A percentile compares a stretch with the other conserved stretches of the same genome.
phyloP scores from a whole-genome alignment of 2,113 vertebrate species.

The Hassar affinis region DNA sequence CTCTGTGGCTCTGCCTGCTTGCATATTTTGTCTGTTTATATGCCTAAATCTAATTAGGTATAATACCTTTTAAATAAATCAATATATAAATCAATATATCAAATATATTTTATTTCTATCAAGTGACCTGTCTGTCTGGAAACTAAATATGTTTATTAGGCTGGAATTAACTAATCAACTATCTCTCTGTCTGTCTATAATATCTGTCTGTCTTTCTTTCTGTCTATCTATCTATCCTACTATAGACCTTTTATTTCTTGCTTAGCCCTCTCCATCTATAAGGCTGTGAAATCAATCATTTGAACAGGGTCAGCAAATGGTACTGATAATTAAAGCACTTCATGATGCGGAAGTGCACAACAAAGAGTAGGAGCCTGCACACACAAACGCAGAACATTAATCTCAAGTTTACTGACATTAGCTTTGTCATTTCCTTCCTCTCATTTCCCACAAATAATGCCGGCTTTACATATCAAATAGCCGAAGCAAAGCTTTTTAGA shows the following conservation, averaged over 20 bases:
- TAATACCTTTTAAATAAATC: not conserved
- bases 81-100: too few relatives aligned
- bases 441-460: conserved; percentile 44
- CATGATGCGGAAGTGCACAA: conserved; percentile 8
- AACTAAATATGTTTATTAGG: not conserved
- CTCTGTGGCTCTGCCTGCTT: too few relatives aligned
- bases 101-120: not conserved
- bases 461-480: conserved; percentile 33
- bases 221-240: not conserved
- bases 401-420: conserved; percentile 46
- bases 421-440: conserved; percentile 24
- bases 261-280: conserved; percentile 15
- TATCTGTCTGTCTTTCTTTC: not conserved
- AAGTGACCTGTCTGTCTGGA: not conserved
- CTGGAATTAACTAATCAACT: not conserved
- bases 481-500: not conserved
- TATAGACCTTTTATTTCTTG: not conserved
- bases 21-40: not conserved
- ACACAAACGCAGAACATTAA: conserved; percentile 32
- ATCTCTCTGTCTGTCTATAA: not conserved
- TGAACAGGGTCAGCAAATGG: conserved; percentile 12
- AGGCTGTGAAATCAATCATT: conserved; percentile 13
- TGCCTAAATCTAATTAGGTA: not conserved
- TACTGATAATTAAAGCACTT: conserved; percentile 29
- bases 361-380: conserved; percentile 4